Base-by-base conservation (phyloP, 2,113 vertebrate genomes). In the Cyanoderma ruficeps region DNA sequence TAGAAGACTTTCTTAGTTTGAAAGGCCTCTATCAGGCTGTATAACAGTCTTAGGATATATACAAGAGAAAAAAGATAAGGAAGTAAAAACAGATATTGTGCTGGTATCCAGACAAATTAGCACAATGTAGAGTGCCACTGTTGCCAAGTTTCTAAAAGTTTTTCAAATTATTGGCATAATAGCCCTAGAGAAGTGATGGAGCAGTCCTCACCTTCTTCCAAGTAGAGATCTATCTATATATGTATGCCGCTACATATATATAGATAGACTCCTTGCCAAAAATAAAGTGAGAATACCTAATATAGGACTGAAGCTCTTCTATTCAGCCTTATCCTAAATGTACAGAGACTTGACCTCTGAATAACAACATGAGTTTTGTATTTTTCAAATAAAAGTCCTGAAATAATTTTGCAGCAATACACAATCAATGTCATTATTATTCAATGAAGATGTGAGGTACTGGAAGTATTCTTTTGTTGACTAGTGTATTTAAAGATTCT, bases 111-210 rank as follows among this genome's bases (percentile, higher is more conserved):
- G 35, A 28, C 46, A 93, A 89, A 46, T 55, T 47, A 52, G 6
- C 27, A 59, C 2, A 2, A n/a, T 10, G 9, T 30, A 28, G 23
- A 59, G 6, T 25, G 6, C 2, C 1, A 41, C 25, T 24, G 4
- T 13, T 76, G 17, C 7, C 23, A 90, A 41, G 7, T 80, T 37
- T 79, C 46, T 68, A 69, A 69, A 68, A 76, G 1, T 13, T 69
- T 15, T 59, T 52, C 5, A 39, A 63, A 75, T 53, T 70, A 63
- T 35, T 83, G 27, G 9, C 24, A 50, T 87, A 67, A 57, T 42
- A 75, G 1, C 13, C n/a, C 8, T 39, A 41, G 7, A 68, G 20
- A 75, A 68, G 24, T 56, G 27, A 55, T 13, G 15, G 11, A 35
- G 20, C 20, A 21, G 16, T 83, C 56, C 23, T 93, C 14, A 49